Conservation (phyloP, 2,113 vertebrate genomes). For the Anhinga rufa region DNA sequence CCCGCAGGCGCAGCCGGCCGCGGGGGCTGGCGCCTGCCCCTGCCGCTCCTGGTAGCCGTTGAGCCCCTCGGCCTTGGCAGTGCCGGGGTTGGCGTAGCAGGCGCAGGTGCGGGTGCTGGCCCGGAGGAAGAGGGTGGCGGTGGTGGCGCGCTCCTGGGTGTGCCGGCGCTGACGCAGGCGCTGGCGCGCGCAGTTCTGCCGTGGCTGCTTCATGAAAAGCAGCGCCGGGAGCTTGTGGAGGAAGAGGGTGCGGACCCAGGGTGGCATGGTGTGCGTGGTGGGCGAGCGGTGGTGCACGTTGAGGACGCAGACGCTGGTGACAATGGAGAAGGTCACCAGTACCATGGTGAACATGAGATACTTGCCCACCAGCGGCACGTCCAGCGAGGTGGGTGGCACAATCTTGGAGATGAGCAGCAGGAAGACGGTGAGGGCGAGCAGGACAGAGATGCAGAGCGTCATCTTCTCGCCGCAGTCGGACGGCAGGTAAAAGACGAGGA, state of each 20-base stretch:
- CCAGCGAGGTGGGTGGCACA: slow-evolving; percentile 90
- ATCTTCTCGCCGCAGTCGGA: slow-evolving; percentile 97
- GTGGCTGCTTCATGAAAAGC: slow-evolving; percentile 93
- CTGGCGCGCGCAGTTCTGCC: slow-evolving; percentile 88
- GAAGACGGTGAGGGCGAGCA: slow-evolving; percentile 93
- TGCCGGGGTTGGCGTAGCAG: slow-evolving; percentile 84
- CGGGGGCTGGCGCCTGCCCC: neutral
- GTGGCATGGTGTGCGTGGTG: slow-evolving; percentile 95
- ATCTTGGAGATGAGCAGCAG: slow-evolving; percentile 97
- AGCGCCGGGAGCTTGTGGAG: slow-evolving; percentile 87
- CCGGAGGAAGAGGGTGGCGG: slow-evolving; percentile 37
- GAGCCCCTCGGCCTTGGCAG: slow-evolving; percentile 75
- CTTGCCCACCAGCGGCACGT: slow-evolving; percentile 92
- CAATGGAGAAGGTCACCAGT: slow-evolving; percentile 94
- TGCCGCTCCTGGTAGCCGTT: slow-evolving; percentile 74
- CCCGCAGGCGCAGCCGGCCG: slow-evolving; percentile 70
- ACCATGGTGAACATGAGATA: slow-evolving; percentile 99
- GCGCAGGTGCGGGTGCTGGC: slow-evolving; percentile 73
- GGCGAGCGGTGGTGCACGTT: slow-evolving; percentile 95
- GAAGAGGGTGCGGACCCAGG: slow-evolving; percentile 91
- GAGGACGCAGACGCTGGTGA: slow-evolving; percentile 94
- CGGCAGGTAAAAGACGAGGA: slow-evolving; percentile 93
- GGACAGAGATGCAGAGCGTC: slow-evolving; percentile 93
- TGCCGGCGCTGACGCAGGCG: slow-evolving; percentile 80
- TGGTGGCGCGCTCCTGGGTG: slow-evolving; percentile 44